A percentile compares a stretch with the other conserved stretches of the same genome.
phyloP scores from a whole-genome alignment of 2,113 vertebrate genomes.

The Semnornis frantzii region DNA sequence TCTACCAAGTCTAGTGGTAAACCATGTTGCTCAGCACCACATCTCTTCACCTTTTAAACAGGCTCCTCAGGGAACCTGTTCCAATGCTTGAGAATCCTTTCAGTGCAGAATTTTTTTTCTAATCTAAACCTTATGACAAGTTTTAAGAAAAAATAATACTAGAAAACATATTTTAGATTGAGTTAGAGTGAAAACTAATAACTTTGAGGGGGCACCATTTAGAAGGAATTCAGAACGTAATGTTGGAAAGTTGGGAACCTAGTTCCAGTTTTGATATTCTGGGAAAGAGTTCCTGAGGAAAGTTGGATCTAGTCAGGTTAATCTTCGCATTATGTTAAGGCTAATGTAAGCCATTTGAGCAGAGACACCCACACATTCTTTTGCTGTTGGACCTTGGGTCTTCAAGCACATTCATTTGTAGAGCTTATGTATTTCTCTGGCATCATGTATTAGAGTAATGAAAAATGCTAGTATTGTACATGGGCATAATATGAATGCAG shows the following conservation, averaged over 20 bases:
- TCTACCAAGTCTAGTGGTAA: too few species aligned
- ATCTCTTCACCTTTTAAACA: too few species aligned
- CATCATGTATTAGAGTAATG: not conserved
- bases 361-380: not conserved
- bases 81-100: too few species aligned
- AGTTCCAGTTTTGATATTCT: not conserved
- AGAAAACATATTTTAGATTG: not conserved
- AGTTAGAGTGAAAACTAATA: not conserved
- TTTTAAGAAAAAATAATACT: not conserved
- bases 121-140: not conserved
- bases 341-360: not conserved
- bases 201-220: not conserved
- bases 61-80: too few species aligned
- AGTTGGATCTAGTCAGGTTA: not conserved
- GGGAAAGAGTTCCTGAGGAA: not conserved
- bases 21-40: too few species aligned
- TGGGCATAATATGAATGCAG: not conserved
- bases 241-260: not conserved
- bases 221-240: not conserved
- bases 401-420: not conserved
- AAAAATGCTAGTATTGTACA: not conserved
- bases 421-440: not conserved
- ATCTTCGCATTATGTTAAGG: not conserved
- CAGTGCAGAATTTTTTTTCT: too few species aligned
- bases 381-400: not conserved